These are phyloP conservation scores for Antheraea yamamai DNA, from an alignment of 2,888 invertebrate genomes.

Conservation along the genomic window DNA sequence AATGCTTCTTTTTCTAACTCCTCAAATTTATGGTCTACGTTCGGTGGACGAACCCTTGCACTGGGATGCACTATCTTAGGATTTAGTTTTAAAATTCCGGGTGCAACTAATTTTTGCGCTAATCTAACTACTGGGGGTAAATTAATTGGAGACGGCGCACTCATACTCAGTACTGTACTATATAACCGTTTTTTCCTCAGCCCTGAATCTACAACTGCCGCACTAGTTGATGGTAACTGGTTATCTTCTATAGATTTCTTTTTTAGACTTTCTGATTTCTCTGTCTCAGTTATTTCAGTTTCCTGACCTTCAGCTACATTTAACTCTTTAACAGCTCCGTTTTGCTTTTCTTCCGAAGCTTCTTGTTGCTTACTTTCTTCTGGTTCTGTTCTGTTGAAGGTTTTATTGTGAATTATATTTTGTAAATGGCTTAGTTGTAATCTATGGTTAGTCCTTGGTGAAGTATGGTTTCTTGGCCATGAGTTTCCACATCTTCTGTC, in stretches of 20 bases:
- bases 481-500: conserved; percentile 64
- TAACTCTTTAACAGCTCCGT: conserved; percentile 33
- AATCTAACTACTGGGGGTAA: conserved; percentile 58
- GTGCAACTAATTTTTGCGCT: conserved; percentile 64
- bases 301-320: conserved; percentile 33
- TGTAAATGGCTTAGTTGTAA: conserved; percentile 48
- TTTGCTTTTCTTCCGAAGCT: conserved; percentile 28
- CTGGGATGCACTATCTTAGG: conserved; percentile 66
- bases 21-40: conserved; percentile 72
- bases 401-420: conserved; percentile 34
- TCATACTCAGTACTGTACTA: conserved; percentile 79
- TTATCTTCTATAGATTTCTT: conserved; percentile 52
- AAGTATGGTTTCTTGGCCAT: conserved; percentile 67
- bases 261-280: conserved; percentile 41
- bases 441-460: conserved; percentile 54
- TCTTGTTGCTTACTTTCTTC: conserved; percentile 39
- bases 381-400: conserved; percentile 34
- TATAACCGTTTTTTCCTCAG: conserved; percentile 74
- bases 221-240: conserved; percentile 63
- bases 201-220: conserved; percentile 56
- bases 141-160: conserved; percentile 61
- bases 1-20: conserved; percentile 83
- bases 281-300: conserved; percentile 24
- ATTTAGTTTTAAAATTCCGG: conserved; percentile 69
- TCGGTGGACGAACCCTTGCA: conserved; percentile 57